Evolutionary conservation across 2,888 invertebrate species (phyloP).

Genomic region (Mythimna pallens): DNA sequence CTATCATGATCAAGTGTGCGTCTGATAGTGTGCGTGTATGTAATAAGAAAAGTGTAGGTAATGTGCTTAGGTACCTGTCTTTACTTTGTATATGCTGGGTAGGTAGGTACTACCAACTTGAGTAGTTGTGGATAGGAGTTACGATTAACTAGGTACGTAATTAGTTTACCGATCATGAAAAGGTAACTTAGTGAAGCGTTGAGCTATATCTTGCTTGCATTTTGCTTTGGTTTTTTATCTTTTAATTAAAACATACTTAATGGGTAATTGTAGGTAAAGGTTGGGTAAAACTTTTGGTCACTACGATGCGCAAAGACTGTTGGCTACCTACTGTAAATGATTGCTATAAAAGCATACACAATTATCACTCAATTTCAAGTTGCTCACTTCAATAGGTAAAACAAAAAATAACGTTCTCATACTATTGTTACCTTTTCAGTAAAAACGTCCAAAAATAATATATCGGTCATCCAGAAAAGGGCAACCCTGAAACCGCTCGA

Average conservation of each 20-base stretch:
- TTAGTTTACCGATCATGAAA: not conserved
- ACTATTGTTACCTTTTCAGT: conserved; percentile 7
- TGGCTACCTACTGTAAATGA: not conserved
- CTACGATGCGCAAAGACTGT: not conserved
- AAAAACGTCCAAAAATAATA: conserved; percentile 43
- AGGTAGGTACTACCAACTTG: not conserved
- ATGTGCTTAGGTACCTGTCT: conserved; percentile 5
- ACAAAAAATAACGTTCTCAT: conserved; percentile 7
- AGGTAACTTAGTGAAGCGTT: not conserved
- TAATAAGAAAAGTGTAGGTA: conserved; percentile 25
- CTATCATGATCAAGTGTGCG: conserved; percentile 67
- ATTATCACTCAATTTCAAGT: too few species aligned
- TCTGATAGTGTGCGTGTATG: conserved; percentile 46
- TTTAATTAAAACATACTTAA: too few species aligned
- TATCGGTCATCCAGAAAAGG: conserved; percentile 54
- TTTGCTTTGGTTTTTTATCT: too few species aligned
- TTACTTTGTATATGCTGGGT: not conserved
- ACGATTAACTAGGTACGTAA: not conserved
- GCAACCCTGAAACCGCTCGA: conserved; percentile 60
- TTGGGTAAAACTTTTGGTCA: too few species aligned
- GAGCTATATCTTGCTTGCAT: not conserved
- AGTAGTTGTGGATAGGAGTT: not conserved
- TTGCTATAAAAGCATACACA: not conserved
- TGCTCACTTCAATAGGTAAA: not conserved
- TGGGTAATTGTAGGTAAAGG: too few species aligned